Evolutionary conservation across 2,888 invertebrate genomes (phyloP), one percentile per base, ranked within the genome.

Genomic region (Tuta absoluta): DNA sequence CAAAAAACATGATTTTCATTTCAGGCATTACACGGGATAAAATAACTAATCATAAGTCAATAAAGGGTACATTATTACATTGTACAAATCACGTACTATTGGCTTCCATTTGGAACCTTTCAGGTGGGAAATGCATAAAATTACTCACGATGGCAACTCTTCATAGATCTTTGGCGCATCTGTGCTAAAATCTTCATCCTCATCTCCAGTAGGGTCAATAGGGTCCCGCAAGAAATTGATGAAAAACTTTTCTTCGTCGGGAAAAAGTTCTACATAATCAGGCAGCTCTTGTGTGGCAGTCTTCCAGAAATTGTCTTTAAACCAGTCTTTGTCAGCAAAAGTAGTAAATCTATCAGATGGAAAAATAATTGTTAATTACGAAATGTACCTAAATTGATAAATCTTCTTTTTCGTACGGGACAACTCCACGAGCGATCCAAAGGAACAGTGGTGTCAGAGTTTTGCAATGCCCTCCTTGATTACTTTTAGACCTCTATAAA

Each of bases 101-200:
- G 33, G 17, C n/a, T 45, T 7, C 2, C 45, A 4, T 45, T n/a
- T 17, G 11, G n/a, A 1, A 14, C 12, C n/a, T 14, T 3, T 41
- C 14, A 2, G 41, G 3, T n/a, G 11, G 2, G 14, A 41, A 41
- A 41, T 10, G 10, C 11, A 11, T 1, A 11, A 51, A 5, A 11
- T 12, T 11, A 53, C 81, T 78, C 84, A 95, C 93, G 93, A 93
- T 53, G 95, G 94, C 69, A 96, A 92, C 87, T 95, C 95, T 84
- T 98, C 97, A 80, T 98, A 98, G 65, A 97, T 89, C 85, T 97
- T 96, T 0, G 97, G 97, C 0, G 96, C 94, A 51, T 96, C 96
- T 59, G 95, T 92, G 59, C 93, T 93, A 68, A 95, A 94, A 71
- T 96, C 96, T 68, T 84, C 56, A 0, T 95, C 95, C 79, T 97